Conservation (phyloP, 2,888 invertebrate genomes). For the Stenolophus ochropezus region DNA sequence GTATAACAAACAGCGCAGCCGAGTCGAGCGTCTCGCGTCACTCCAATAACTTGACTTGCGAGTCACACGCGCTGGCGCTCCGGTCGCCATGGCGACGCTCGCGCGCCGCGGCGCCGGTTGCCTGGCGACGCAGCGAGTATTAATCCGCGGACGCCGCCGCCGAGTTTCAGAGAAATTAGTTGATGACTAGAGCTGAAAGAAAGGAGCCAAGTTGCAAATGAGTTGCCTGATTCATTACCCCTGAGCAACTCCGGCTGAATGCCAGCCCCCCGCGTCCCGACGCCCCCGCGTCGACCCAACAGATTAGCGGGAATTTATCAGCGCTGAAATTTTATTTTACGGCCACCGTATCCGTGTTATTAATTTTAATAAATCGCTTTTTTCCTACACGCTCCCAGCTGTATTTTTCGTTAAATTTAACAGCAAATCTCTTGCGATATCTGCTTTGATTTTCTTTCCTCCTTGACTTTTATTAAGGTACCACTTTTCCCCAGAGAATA, state of each 20-base stretch:
- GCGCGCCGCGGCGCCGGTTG: slow-evolving; percentile 62
- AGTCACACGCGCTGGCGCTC: slow-evolving; percentile 68
- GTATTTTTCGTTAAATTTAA: slow-evolving; percentile 60
- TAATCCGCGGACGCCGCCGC: slow-evolving; percentile 69
- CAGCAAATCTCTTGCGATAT: slow-evolving; percentile 49
- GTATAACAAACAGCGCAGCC: slow-evolving; percentile 67
- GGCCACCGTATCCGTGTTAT: slow-evolving; percentile 60
- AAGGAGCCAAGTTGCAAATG: slow-evolving; percentile 71
- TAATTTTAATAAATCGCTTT: slow-evolving; percentile 60
- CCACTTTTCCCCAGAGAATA: not conserved
- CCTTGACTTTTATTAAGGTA: slow-evolving; percentile 26
- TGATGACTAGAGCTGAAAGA: slow-evolving; percentile 71
- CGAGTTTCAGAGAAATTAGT: slow-evolving; percentile 71
- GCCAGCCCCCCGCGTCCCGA: slow-evolving; percentile 42
- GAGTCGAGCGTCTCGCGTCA: slow-evolving; percentile 61
- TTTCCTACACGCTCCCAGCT: slow-evolving; percentile 25
- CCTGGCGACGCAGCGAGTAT: slow-evolving; percentile 65
- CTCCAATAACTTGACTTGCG: slow-evolving; percentile 69
- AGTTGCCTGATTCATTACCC: slow-evolving; percentile 70
- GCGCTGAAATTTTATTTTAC: slow-evolving; percentile 58
- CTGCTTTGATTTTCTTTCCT: slow-evolving; percentile 51
- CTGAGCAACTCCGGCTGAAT: slow-evolving; percentile 63
- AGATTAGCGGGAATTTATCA: slow-evolving; percentile 57
- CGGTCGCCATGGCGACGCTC: slow-evolving; percentile 49
- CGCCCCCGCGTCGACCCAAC: not conserved